Base-by-base conservation (phyloP, 2,797 vertebrate species). In the Myripristis jacobus region DNA sequence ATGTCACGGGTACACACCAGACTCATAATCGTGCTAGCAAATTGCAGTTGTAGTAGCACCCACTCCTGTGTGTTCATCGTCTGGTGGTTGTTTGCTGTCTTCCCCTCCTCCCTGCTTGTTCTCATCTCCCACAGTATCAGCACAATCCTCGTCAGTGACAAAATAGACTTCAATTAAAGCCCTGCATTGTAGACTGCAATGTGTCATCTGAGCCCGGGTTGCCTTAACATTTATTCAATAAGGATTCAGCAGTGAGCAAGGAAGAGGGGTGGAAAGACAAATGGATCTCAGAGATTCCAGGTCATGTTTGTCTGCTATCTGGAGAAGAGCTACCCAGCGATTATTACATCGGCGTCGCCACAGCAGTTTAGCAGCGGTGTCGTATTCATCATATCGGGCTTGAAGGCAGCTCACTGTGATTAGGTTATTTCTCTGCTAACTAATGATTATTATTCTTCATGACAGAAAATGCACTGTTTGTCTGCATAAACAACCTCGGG, bases 391-490 rank as follows among this genome's bases (percentile, higher is more conserved):
- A 91, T 86, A 89, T 72, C 51, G 22, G 72, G 73, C 90, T 91
- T 69, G 87, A 85, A 88, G 89, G 91, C 88, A 87, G 76, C 68
- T 75, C 71, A 44, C 13, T 83, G 80, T 82, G 81, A 93, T 93
- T 89, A 86, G 88, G 91, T 92, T 92, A 92, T 92, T 89, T 85
- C 87, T 90, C 81, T 64, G 82, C 83, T 89, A 90, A 87, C 86
- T 91, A 90, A 93, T 89, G 79, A 89, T 87, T 83, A 87, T 92
- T 90, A 88, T 88, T 92, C 87, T 92, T 90, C 73, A 74, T 83
- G 87, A 89, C 84, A 84, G 82, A 51, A 77, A 75, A 84, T 84
- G 89, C 76, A 57, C 79, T 84, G 47, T 65, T 57, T 76, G 44
- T 82, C 67, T 69, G 70, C 53, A 57, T 81, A 88, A 90, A 91